Percentiles rank a stretch among this genome's conserved stretches.
Evolutionary conservation across 2,888 invertebrate species (phyloP).

Genomic region (Tineola bisselliella): DNA sequence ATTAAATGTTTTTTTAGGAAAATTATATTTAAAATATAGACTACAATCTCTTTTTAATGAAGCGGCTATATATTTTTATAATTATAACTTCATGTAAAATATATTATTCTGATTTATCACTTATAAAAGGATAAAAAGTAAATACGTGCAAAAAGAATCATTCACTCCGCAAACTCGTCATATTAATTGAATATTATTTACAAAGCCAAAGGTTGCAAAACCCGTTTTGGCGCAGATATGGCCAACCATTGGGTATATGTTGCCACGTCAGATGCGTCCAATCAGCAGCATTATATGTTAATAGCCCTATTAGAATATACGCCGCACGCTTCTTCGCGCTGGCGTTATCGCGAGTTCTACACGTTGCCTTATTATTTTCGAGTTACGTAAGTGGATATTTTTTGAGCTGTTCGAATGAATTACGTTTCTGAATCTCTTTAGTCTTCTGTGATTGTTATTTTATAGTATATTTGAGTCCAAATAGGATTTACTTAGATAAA

Average conservation of each 20-base stretch:
- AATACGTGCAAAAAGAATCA: too few species aligned
- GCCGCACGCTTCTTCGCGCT: conserved; percentile 43
- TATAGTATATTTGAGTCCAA: too few species aligned
- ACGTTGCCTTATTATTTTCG: conserved; percentile 11
- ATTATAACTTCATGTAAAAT: too few species aligned
- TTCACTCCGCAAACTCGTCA: too few species aligned
- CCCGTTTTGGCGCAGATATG: conserved; percentile 28
- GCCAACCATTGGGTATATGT: conserved; percentile 40
- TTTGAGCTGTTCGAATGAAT: neutral
- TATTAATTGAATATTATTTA: neutral
- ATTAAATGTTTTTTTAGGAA: too few species aligned
- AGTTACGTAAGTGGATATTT: neutral
- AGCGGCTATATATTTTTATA: too few species aligned
- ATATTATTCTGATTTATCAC: too few species aligned
- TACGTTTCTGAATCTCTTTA: neutral
- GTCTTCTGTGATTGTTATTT: too few species aligned
- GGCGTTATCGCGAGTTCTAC: conserved; percentile 18
- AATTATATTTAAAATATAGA: too few species aligned
- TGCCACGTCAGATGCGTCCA: conserved; percentile 60
- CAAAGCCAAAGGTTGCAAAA: conserved; percentile 28
- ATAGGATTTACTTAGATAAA: too few species aligned
- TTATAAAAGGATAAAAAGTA: too few species aligned
- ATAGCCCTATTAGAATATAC: conserved; percentile 66
- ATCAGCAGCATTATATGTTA: conserved; percentile 70
- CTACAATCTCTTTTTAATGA: too few species aligned